Evolutionary conservation across 1,140 invertebrate genomes (phyloP), one percentile per base, ranked within the genome.

Genomic region (Papilio polytes): DNA sequence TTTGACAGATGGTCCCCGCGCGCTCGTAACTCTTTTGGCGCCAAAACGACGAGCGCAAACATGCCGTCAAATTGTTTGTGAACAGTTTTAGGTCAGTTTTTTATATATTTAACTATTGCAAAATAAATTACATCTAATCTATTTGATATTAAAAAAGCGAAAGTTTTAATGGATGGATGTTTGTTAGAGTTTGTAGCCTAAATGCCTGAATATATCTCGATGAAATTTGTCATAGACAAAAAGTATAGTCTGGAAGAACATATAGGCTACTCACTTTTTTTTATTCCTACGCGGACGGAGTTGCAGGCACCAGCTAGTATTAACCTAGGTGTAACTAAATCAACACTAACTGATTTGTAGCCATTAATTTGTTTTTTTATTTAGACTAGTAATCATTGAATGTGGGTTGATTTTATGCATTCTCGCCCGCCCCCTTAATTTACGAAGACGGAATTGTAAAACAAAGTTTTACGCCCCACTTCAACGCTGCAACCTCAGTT

Each of bases 21-120:
- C 63, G 63, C 63, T 70, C 63, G 63, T 66, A 70, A 70, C 26
- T 70, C 63, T 70, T 70, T 70, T 70, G 63, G 63, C 63, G 63
- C 63, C 63, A 70, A 70, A 70, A 70, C 63, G 63, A 70, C 26
- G 63, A 70, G 26, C 59, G 59, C 26, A 31, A 70, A 70, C 63
- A 70, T 31, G 63, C 31, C 59, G 59, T 63, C 63, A 70, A 70
- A 70, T 70, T 70, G 63, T 70, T 70, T 70, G 63, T 70, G 63
- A 31, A 70, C 63, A 70, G 63, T 70, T 70, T 70, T n/a, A 70
- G 63, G 63, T 70, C 63, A 66, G 26, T 66, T 66, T 63, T 66
- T 26, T 70, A 70, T 31, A 70, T 26, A 70, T 31, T 31, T 15
- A 66, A 13, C 22, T 31, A 31, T 70, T 18, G 26, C 13, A 41